These are phyloP conservation scores for Climacteris rufus DNA, from an alignment of 2,113 vertebrate species.

Conservation along the genomic window DNA sequence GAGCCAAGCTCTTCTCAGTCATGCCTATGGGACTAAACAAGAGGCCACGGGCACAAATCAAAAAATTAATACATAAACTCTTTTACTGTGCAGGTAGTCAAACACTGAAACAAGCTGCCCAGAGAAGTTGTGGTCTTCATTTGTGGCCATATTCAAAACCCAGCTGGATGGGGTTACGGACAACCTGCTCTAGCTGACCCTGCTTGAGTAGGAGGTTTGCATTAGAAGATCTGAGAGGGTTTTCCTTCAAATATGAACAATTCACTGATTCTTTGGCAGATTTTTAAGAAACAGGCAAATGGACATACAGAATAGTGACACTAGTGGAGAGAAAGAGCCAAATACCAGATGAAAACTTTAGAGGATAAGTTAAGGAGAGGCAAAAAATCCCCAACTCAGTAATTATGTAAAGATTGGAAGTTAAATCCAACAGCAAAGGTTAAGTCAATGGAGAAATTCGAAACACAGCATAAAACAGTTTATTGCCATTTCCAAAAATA, in stretches of 20 bases:
- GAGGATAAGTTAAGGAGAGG: neutral
- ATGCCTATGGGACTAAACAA: neutral
- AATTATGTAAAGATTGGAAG: neutral
- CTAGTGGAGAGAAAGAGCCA: neutral
- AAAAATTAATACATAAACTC: neutral
- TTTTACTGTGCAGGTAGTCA: neutral
- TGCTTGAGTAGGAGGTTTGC: neutral
- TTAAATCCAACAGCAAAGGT: neutral
- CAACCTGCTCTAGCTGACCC: neutral
- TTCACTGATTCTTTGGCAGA: neutral
- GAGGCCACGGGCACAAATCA: neutral
- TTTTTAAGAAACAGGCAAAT: neutral
- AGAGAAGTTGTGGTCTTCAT: neutral
- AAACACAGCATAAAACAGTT: neutral
- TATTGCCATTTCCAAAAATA: neutral
- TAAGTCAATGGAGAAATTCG: neutral
- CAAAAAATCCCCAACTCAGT: neutral
- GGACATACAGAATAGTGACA: neutral
- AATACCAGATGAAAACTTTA: neutral
- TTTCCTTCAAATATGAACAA: neutral
- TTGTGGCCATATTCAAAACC: neutral
- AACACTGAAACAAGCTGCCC: neutral
- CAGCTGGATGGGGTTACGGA: neutral
- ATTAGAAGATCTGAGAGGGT: neutral
- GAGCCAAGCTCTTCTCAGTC: neutral